These are phyloP conservation scores for Diabrotica balteata DNA, from an alignment of 2,888 invertebrate species.

Conservation along the genomic window DNA sequence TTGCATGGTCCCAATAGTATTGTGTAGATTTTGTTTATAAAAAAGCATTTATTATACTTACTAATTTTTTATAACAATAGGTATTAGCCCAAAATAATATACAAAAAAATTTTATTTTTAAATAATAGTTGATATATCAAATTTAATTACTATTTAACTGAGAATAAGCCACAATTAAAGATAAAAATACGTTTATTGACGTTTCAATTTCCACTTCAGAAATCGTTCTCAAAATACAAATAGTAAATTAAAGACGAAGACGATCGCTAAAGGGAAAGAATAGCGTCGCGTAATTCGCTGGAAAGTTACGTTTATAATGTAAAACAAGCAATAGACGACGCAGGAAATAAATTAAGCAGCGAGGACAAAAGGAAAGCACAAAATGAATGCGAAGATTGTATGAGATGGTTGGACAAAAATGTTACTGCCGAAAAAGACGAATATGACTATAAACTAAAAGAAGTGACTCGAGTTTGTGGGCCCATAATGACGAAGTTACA, in stretches of 20 bases:
- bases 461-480: constrained; percentile 66
- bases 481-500: constrained; percentile 68
- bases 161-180: too few species aligned
- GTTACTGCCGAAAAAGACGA: constrained; percentile 70
- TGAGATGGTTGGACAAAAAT: constrained; percentile 77
- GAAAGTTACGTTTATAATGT: constrained; percentile 75
- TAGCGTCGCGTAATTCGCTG: constrained; percentile 75
- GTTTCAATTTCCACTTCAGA: too few species aligned
- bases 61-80: too few species aligned
- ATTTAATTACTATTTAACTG: too few species aligned
- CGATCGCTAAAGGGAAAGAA: constrained; percentile 71
- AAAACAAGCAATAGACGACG: constrained; percentile 73
- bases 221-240: too few species aligned
- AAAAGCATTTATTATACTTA: too few species aligned
- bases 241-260: constrained; percentile 74
- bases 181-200: too few species aligned
- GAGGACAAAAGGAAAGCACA: constrained; percentile 59
- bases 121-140: too few species aligned
- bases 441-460: constrained; percentile 68
- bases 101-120: too few species aligned
- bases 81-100: too few species aligned
- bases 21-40: too few species aligned
- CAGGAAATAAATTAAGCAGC: constrained; percentile 68
- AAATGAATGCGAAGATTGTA: constrained; percentile 66
- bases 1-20: too few species aligned